Base-by-base conservation (phyloP, 2,113 vertebrate genomes). In the Menura novaehollandiae region DNA sequence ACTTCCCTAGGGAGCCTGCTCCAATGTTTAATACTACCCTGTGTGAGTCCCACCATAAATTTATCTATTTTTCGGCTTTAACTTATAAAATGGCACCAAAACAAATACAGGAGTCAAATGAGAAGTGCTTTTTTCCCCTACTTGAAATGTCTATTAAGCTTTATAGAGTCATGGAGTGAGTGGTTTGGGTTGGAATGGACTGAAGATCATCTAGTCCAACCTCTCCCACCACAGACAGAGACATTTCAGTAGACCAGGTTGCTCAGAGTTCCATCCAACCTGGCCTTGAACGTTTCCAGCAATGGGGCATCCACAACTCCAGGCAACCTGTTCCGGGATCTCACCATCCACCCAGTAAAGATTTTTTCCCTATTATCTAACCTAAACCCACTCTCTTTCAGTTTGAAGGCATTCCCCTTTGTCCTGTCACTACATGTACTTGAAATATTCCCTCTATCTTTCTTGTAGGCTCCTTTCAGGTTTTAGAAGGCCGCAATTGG, bases 331-430 rank as follows among this genome's bases (percentile, higher is more conserved):
- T 43, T 43, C 27, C 58, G 37, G 26, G 15, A 27, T 59, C 28
- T 67, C 7, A 14, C 9, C 13, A 67, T 8, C 15, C 2, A 0
- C 23, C 33, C 10, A n/a, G 7, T 2, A 39, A 41, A 32, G 15
- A 10, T 7, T 41, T 46, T n/a, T 74, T 55, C 21, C 24, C 26
- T 41, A 1, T 62, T 32, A 9, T 21, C 26, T 47, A 15, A 15
- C 18, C 5, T 13, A 35, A 47, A 7, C 11, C 21, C 39, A 3
- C 3, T 47, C 7, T 55, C n/a, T 64, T 43, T 16, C 41, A 66
- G 21, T 24, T 66, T 66, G 21, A 66, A 44, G 41, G 24, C n/a
- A 17, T 37, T 37, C 35, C 10, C n/a, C 19, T 30, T 15, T 66
- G 14, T 66, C 15, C 43, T 33, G 21, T 44, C 41, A 44, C 41